Percentiles rank a stretch among this genome's conserved stretches.
Conservation (phyloP, 2,888 invertebrate genomes). For the Axea sp. region DNA sequence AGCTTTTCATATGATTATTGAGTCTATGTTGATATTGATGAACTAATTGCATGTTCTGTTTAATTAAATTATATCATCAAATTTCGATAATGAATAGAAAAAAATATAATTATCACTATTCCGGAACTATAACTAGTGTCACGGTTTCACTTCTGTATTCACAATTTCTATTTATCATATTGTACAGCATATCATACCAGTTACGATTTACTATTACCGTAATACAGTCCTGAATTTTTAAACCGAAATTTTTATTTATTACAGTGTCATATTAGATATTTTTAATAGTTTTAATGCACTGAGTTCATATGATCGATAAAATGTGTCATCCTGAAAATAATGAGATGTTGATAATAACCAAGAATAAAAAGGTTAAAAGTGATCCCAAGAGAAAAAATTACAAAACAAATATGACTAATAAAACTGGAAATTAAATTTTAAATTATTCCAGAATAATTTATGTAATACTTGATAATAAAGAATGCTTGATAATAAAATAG, state of each 20-base stretch:
- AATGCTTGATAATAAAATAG: too few species aligned
- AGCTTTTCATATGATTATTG: too few species aligned
- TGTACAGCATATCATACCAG: conserved; percentile 16
- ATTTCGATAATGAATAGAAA: conserved; percentile 13
- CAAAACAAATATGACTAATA: too few species aligned
- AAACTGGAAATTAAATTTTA: too few species aligned
- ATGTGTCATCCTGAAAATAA: too few species aligned
- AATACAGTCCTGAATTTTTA: conserved; percentile 64
- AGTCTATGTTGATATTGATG: too few species aligned
- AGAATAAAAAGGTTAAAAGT: too few species aligned
- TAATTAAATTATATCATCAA: conserved; percentile 4
- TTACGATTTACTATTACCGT: conserved; percentile 63
- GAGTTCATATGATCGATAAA: too few species aligned
- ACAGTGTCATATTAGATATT: conserved; percentile 56
- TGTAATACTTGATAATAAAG: too few species aligned
- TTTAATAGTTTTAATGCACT: conserved; percentile 44
- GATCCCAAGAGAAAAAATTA: too few species aligned
- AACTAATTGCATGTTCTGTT: neutral
- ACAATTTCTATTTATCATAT: conserved; percentile 44
- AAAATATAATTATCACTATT: neutral
- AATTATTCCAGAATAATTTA: too few species aligned
- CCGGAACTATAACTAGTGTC: conserved; percentile 6
- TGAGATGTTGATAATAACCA: too few species aligned
- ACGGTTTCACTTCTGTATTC: conserved; percentile 33
- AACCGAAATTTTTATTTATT: conserved; percentile 48